Conservation (phyloP, 2,113 vertebrate species). For the Urocynchramus pylzowi region DNA sequence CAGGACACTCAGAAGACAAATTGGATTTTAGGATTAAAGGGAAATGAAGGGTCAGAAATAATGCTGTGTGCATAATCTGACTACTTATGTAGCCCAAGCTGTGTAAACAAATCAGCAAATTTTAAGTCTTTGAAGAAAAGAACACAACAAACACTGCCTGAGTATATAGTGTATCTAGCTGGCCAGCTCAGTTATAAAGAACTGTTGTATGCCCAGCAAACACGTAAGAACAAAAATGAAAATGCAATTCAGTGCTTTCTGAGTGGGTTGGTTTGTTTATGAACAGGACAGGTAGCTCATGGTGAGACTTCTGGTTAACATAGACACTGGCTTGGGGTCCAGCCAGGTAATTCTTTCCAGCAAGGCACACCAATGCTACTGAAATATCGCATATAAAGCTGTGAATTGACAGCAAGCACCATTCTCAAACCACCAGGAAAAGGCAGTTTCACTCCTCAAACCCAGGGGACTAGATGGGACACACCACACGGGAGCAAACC, state of each 20-base stretch:
- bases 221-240: neutral
- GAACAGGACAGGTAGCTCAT: fast-evolving
- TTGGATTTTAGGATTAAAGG: slow-evolving; percentile 9
- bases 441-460: neutral
- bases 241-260: neutral
- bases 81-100: neutral
- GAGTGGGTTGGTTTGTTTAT: neutral
- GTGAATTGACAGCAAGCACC: neutral
- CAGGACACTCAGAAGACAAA: neutral
- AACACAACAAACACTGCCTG: neutral
- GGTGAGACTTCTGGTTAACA: neutral
- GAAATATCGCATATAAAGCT: fast-evolving
- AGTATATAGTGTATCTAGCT: neutral
- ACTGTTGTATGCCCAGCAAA: neutral
- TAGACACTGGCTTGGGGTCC: neutral
- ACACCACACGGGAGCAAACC: fast-evolving
- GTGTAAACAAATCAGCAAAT: slow-evolving; percentile 2
- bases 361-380: neutral
- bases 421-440: neutral
- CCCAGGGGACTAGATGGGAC: neutral
- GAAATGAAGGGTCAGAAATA: neutral
- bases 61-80: neutral
- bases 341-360: neutral
- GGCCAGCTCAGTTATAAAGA: neutral
- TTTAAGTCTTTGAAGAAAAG: neutral